Conservation (phyloP, 2,888 invertebrate genomes). For the Eudasyphora cyanicolor region DNA sequence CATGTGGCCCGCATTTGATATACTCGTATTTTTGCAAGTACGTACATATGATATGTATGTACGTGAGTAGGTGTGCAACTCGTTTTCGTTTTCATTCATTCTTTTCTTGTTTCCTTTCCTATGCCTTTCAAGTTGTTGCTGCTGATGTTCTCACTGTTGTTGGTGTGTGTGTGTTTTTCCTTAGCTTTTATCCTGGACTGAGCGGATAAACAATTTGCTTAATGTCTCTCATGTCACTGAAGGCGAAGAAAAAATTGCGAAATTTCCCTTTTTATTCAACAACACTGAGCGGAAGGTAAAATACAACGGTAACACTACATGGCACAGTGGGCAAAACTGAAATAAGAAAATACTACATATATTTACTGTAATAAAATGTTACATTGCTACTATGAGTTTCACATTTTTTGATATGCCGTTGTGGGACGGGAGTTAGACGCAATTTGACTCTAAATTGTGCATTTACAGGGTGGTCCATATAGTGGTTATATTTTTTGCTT, state of each 20-base stretch:
- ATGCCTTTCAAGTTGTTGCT: background rate
- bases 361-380: too few relatives aligned
- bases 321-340: background rate
- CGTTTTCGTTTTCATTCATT: slow-evolving; percentile 37
- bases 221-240: slow-evolving; percentile 64
- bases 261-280: slow-evolving; percentile 64
- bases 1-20: slow-evolving; percentile 2
- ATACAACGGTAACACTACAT: slow-evolving; percentile 2
- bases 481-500: too few relatives aligned
- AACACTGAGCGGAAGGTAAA: slow-evolving; percentile 37
- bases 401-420: too few relatives aligned
- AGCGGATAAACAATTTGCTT: slow-evolving; percentile 65
- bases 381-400: too few relatives aligned
- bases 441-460: too few relatives aligned
- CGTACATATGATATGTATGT: slow-evolving; percentile 16
- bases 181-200: slow-evolving; percentile 48
- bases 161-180: too few relatives aligned
- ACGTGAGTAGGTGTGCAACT: slow-evolving; percentile 19
- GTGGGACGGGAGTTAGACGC: too few relatives aligned
- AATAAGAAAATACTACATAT: too few relatives aligned
- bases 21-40: too few relatives aligned
- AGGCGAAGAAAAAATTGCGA: slow-evolving; percentile 52
- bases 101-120: background rate
- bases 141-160: slow-evolving; percentile 18
- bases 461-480: too few relatives aligned